A percentile compares a stretch with the other conserved stretches of the same genome.
phyloP scores from a whole-genome alignment of 2,113 vertebrate genomes.

The Eurystomus gularis region DNA sequence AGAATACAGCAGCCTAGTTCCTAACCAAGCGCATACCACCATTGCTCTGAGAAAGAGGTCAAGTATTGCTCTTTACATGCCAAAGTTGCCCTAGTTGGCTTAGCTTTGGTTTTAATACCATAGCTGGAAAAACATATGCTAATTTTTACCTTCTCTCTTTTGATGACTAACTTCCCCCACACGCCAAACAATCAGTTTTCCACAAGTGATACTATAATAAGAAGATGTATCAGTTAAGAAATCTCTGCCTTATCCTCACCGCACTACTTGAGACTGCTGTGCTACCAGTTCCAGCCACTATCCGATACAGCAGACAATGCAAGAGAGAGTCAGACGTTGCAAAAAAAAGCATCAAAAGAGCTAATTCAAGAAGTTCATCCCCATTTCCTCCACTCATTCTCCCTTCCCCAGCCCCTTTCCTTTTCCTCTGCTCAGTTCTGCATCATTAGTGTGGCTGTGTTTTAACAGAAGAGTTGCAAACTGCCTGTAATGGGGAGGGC shows the following conservation, averaged over 20 bases:
- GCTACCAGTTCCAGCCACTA: not conserved
- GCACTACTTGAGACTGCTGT: not conserved
- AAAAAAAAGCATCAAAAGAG: not conserved
- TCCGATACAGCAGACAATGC: not conserved
- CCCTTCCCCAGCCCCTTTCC: not conserved
- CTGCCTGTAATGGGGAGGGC: not conserved
- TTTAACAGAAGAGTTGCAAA: not conserved
- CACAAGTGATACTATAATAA: not conserved
- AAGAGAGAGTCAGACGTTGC: not conserved
- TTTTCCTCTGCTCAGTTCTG: not conserved
- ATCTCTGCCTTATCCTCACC: not conserved
- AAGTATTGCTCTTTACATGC: not conserved
- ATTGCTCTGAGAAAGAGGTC: not conserved
- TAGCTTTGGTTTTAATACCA: not conserved
- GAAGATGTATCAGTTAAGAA: not conserved
- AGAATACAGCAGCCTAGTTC: not conserved
- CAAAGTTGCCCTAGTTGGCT: not conserved
- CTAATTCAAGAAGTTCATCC: not conserved
- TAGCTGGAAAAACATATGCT: not conserved
- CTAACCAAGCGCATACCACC: not conserved
- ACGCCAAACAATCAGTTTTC: not conserved
- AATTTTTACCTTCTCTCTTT: not conserved
- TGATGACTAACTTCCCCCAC: accelerated
- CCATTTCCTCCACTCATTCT: not conserved
- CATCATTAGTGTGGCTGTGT: not conserved